These are phyloP conservation scores for Chauna torquata DNA, from an alignment of 2,113 vertebrate genomes.

Conservation along the genomic window DNA sequence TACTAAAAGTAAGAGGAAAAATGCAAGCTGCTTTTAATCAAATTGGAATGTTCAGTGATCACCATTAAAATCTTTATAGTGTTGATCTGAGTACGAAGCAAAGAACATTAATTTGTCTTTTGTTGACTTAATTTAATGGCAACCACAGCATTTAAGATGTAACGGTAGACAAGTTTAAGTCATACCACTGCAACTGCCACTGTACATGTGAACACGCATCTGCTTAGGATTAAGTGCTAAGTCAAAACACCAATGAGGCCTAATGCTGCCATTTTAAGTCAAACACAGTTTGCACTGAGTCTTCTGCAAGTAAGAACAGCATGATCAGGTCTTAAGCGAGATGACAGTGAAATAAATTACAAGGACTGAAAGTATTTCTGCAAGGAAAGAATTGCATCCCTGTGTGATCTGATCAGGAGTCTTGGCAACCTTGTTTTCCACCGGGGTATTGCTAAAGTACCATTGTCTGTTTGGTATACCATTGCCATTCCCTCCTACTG, in stretches of 20 bases:
- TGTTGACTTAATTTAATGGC: slow-evolving; percentile 49
- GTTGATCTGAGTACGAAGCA: slow-evolving; percentile 15
- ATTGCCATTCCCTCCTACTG: rapidly evolving
- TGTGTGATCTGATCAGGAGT: not conserved
- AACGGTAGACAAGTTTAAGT: slow-evolving; percentile 36
- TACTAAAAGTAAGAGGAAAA: slow-evolving; percentile 40
- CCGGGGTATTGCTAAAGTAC: not conserved
- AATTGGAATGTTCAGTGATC: slow-evolving; percentile 57
- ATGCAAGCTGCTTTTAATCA: slow-evolving; percentile 70
- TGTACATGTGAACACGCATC: not conserved
- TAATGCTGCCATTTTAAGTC: slow-evolving; percentile 1
- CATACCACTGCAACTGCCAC: slow-evolving; percentile 9
- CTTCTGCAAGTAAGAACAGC: not conserved
- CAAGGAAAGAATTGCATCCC: not conserved
- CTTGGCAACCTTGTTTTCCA: not conserved
- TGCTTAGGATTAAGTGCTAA: slow-evolving; percentile 39
- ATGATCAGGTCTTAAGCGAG: not conserved
- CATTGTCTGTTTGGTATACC: not conserved
- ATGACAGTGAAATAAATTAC: not conserved
- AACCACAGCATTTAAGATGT: slow-evolving; percentile 8
- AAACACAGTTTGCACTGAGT: not conserved
- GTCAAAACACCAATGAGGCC: not conserved
- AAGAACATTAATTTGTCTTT: slow-evolving; percentile 50
- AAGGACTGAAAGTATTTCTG: not conserved
- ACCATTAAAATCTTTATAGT: slow-evolving; percentile 36